phyloP scores from a whole-genome alignment of 1,140 invertebrate genomes.

The Caenorhabditis briggsae region DNA sequence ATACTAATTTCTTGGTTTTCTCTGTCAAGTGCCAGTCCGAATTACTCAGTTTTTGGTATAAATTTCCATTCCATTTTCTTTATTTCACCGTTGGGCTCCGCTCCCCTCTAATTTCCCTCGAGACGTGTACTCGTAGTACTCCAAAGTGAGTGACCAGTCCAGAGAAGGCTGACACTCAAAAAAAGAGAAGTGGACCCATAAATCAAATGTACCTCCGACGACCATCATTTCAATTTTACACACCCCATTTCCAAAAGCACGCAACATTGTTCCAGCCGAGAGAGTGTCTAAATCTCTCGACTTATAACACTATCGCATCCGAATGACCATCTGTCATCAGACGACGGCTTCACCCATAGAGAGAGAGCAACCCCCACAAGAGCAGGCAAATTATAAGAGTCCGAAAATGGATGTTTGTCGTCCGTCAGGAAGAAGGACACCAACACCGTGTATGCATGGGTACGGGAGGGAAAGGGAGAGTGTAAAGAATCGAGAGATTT shows the following conservation, averaged over 20 bases:
- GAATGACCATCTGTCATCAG: conserved; percentile 55
- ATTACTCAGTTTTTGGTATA: conserved; percentile 50
- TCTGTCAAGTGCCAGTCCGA: conserved; percentile 16
- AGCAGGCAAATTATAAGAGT: conserved; percentile 44
- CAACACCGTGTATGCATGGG: conserved; percentile 53
- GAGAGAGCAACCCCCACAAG: no score
- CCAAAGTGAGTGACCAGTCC: conserved; percentile 20
- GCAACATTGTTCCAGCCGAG: conserved; percentile 45
- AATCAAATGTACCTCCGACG: not conserved
- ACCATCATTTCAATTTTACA: not conserved
- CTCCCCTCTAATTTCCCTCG: conserved; percentile 37
- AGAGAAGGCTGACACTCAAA: not conserved
- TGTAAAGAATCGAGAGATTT: not conserved
- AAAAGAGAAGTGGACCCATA: conserved; percentile 1
- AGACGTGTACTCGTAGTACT: conserved; percentile 46
- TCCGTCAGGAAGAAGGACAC: conserved; percentile 54
- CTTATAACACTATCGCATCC: not conserved
- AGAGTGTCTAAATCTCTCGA: conserved; percentile 33
- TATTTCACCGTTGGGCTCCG: conserved; percentile 2
- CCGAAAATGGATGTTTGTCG: conserved; percentile 53
- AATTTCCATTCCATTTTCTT: conserved; percentile 51
- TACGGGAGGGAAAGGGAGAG: not conserved
- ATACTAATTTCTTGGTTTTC: conserved; percentile 34
- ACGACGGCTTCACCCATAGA: conserved; percentile 27
- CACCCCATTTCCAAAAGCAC: not conserved